Conservation (phyloP, 1,140 invertebrate genomes). For the Lethrus apterus region DNA sequence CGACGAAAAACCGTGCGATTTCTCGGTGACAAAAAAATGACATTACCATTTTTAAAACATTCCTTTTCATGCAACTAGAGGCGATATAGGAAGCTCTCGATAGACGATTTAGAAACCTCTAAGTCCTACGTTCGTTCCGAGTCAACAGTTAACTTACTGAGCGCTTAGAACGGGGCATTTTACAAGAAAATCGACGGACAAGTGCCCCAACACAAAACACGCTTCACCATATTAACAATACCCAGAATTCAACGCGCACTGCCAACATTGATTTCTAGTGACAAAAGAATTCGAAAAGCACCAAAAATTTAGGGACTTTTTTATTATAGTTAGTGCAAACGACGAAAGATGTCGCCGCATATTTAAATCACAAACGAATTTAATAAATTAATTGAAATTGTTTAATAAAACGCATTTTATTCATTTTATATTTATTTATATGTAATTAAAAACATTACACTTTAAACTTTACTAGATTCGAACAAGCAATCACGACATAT, state of each 20-base stretch:
- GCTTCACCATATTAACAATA: slow-evolving; percentile 23
- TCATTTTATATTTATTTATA: no score
- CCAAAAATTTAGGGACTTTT: slow-evolving; percentile 39
- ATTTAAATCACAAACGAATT: no score
- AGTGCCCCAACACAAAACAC: slow-evolving; percentile 15
- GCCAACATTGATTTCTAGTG: slow-evolving; percentile 42
- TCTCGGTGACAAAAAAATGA: slow-evolving; percentile 40
- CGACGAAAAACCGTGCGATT: slow-evolving; percentile 21
- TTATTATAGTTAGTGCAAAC: no score
- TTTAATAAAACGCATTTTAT: no score
- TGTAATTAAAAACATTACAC: no score
- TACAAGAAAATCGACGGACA: slow-evolving; percentile 18
- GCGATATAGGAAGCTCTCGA: slow-evolving; percentile 4
- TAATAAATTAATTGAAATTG: no score
- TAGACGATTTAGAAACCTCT: no score
- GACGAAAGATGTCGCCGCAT: no score
- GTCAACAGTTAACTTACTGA: slow-evolving; percentile 26
- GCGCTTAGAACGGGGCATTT: slow-evolving; percentile 33
- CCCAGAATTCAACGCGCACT: slow-evolving; percentile 28
- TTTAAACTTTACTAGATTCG: no score
- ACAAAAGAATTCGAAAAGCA: slow-evolving; percentile 38
- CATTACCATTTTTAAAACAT: slow-evolving; percentile 37
- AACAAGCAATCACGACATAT: no score
- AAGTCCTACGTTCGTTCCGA: slow-evolving; percentile 11
- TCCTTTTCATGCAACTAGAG: slow-evolving; percentile 20